phyloP scores from a whole-genome alignment of 1,140 invertebrate genomes.

The Chionoecetes opilio region DNA sequence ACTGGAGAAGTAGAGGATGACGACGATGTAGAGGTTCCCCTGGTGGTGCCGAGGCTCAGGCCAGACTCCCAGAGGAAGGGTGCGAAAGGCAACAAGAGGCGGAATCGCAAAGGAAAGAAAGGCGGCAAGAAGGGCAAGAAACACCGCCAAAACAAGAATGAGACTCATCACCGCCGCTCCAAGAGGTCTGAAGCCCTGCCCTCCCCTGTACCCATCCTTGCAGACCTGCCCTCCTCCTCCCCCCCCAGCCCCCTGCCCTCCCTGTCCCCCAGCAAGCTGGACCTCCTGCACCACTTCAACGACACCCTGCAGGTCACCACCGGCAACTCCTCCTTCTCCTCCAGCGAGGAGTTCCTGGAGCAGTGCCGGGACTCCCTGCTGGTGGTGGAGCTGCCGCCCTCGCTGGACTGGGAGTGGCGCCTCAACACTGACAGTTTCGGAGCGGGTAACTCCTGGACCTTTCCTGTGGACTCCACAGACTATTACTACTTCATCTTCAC shows the following conservation, averaged over 20 bases:
- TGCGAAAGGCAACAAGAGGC: neutral
- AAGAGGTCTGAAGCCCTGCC: neutral
- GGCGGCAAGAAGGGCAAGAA: conserved; percentile 44
- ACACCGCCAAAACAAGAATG: conserved; percentile 33
- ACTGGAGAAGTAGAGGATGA: neutral
- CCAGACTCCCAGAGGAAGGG: neutral
- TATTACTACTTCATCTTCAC: conserved; percentile 80
- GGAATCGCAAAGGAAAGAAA: conserved; percentile 50
- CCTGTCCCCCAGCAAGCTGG: neutral
- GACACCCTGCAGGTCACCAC: conserved; percentile 70
- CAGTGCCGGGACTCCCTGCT: conserved; percentile 73
- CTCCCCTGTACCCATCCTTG: neutral
- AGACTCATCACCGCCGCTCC: neutral
- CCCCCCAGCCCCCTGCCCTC: neutral
- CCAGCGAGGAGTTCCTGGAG: conserved; percentile 78
- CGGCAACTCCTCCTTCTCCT: conserved; percentile 75
- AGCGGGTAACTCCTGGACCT: conserved; percentile 37
- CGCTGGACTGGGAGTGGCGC: conserved; percentile 58
- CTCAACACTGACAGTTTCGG: neutral
- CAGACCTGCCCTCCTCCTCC: neutral
- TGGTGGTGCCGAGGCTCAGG: neutral
- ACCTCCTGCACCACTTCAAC: conserved; percentile 65
- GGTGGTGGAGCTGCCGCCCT: conserved; percentile 66
- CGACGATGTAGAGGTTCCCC: neutral
- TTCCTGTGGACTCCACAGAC: conserved; percentile 70